phyloP scores from a whole-genome alignment of 2,113 vertebrate species.

The Takifugu flavidus region DNA sequence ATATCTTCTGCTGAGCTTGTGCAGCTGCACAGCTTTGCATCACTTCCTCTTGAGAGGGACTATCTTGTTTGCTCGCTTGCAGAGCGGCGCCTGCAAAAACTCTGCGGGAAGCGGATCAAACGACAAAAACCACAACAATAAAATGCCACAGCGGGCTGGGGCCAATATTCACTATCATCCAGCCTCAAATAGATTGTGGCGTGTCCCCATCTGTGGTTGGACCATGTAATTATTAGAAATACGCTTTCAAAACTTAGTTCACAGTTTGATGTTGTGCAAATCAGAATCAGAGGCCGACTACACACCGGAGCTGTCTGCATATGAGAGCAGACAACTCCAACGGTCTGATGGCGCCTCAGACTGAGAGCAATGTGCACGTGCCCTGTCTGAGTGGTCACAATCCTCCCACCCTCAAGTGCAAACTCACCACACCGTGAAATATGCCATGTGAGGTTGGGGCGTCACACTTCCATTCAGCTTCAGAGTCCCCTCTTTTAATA shows the following conservation, averaged over 20 bases:
- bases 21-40: constrained; percentile 4
- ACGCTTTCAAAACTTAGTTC: constrained; percentile 5
- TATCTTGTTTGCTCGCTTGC: not conserved
- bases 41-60: constrained; percentile 1
- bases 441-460: constrained; percentile 31
- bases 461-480: constrained; percentile 4
- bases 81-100: constrained; percentile 8
- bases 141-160: not conserved
- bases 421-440: constrained; percentile 49
- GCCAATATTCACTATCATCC: not conserved
- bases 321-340: constrained; percentile 21
- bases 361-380: constrained; percentile 24
- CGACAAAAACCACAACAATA: constrained; percentile 6
- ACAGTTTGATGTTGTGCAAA: not conserved
- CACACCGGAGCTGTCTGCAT: not conserved
- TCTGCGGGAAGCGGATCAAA: constrained; percentile 9
- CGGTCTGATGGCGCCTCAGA: constrained; percentile 32
- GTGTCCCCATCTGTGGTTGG: no score
- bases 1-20: constrained; percentile 2
- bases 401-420: constrained; percentile 39
- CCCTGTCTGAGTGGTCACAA: constrained; percentile 31
- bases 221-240: not conserved
- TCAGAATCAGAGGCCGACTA: constrained; percentile 7
- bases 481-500: not conserved
- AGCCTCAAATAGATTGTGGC: constrained; percentile 4